A percentile compares a stretch with the other conserved stretches of the same genome.
Conservation (phyloP, 2,113 vertebrate species). For the Muntiacus reevesi region DNA sequence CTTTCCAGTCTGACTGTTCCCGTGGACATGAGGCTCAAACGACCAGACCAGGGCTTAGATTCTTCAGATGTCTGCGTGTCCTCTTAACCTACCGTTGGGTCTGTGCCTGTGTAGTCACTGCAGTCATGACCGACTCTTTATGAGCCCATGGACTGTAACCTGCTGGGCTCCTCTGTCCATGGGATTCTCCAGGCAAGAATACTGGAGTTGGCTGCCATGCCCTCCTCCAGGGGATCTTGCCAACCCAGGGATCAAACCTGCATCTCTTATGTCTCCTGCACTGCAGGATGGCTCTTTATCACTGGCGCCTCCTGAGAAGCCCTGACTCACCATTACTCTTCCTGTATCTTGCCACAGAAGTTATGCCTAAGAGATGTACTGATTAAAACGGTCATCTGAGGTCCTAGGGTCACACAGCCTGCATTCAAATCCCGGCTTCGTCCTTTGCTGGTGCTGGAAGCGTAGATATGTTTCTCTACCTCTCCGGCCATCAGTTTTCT, state of each 20-base stretch:
- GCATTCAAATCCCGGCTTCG: not conserved
- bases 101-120: accelerated
- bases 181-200: not conserved
- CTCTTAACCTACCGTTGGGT: not conserved
- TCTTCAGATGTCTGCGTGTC: not conserved
- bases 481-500: not conserved
- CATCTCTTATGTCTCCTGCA: not conserved
- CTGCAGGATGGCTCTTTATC: not conserved
- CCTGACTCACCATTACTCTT: not conserved
- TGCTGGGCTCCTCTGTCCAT: not conserved
- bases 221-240: not conserved
- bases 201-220: not conserved
- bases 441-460: not conserved
- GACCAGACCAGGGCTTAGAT: not conserved
- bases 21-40: not conserved
- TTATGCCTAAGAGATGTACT: not conserved
- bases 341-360: not conserved
- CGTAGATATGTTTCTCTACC: not conserved
- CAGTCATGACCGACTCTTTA: not conserved
- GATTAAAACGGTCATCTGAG: not conserved
- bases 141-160: not conserved
- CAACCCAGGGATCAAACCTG: accelerated
- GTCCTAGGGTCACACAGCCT: not conserved
- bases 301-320: not conserved
- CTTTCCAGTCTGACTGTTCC: not conserved